phyloP scores from a whole-genome alignment of 2,888 invertebrate genomes.

The Parnassius orleans region DNA sequence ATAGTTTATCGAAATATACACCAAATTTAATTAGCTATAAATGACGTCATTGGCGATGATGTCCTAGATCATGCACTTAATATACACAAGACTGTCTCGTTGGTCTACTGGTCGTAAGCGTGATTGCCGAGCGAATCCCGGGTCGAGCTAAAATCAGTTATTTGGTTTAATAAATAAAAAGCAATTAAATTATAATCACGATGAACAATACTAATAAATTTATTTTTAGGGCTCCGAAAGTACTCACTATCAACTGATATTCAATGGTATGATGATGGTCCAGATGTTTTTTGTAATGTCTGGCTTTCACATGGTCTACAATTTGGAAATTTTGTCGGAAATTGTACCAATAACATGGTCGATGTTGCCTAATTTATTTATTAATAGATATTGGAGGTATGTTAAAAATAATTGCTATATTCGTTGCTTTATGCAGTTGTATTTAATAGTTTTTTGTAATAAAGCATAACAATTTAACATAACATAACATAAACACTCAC shows the following conservation, averaged over 20 bases:
- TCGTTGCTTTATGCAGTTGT: not conserved
- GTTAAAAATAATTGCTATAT: not conserved
- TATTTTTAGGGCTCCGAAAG: slow-evolving; percentile 32
- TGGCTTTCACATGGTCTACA: slow-evolving; percentile 32
- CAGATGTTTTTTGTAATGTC: slow-evolving; percentile 34
- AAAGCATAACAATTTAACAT: too few relatives aligned
- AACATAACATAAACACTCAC: too few relatives aligned
- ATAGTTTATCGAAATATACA: too few relatives aligned
- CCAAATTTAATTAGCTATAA: too few relatives aligned
- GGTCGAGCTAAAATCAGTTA: slow-evolving; percentile 16
- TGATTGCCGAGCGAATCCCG: too few relatives aligned
- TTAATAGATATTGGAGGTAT: slow-evolving; percentile 42
- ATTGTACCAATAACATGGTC: slow-evolving; percentile 31
- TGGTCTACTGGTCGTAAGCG: too few relatives aligned
- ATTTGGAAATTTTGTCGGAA: slow-evolving; percentile 29
- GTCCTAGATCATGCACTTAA: too few relatives aligned
- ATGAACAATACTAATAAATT: not conserved
- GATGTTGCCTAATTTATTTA: slow-evolving; percentile 31
- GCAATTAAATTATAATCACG: too few relatives aligned
- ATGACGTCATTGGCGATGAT: too few relatives aligned
- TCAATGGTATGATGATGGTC: slow-evolving; percentile 36
- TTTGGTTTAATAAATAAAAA: too few relatives aligned
- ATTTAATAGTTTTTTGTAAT: not conserved
- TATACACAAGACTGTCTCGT: too few relatives aligned
- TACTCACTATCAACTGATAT: slow-evolving; percentile 30